Evolutionary conservation across 2,888 invertebrate species (phyloP).

Genomic region (Tethea ocularis): DNA sequence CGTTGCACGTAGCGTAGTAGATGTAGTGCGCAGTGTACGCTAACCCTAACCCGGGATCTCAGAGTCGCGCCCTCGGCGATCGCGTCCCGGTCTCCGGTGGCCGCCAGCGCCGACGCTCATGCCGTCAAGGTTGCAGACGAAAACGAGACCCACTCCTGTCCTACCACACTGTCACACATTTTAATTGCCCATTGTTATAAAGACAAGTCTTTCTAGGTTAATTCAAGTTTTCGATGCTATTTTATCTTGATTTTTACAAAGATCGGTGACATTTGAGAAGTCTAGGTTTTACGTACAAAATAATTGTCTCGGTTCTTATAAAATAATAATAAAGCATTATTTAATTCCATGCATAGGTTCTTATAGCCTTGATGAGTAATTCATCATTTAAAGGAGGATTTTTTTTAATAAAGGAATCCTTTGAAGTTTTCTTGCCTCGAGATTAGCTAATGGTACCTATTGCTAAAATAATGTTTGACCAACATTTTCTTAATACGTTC

Average conservation of each 20-base stretch:
- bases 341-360: too few species aligned
- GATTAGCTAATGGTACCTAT: too few species aligned
- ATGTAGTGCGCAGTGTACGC: slow-evolving; percentile 39
- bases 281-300: neutral
- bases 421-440: too few species aligned
- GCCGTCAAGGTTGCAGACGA: slow-evolving; percentile 64
- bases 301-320: too few species aligned
- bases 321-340: too few species aligned
- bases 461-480: too few species aligned
- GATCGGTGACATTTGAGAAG: neutral
- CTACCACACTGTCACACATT: slow-evolving; percentile 44
- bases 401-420: too few species aligned
- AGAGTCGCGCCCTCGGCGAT: slow-evolving; percentile 41
- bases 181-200: slow-evolving; percentile 22
- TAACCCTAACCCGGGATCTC: slow-evolving; percentile 40
- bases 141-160: slow-evolving; percentile 35
- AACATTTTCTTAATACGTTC: too few species aligned
- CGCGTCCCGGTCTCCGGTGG: slow-evolving; percentile 53
- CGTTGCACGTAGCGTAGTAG: too few species aligned
- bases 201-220: neutral
- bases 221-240: neutral
- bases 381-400: too few species aligned
- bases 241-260: neutral
- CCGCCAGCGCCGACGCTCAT: slow-evolving; percentile 35
- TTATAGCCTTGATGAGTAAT: too few species aligned